These are phyloP conservation scores for Redunca redunca DNA, from an alignment of 2,113 vertebrate genomes.

Conservation along the genomic window DNA sequence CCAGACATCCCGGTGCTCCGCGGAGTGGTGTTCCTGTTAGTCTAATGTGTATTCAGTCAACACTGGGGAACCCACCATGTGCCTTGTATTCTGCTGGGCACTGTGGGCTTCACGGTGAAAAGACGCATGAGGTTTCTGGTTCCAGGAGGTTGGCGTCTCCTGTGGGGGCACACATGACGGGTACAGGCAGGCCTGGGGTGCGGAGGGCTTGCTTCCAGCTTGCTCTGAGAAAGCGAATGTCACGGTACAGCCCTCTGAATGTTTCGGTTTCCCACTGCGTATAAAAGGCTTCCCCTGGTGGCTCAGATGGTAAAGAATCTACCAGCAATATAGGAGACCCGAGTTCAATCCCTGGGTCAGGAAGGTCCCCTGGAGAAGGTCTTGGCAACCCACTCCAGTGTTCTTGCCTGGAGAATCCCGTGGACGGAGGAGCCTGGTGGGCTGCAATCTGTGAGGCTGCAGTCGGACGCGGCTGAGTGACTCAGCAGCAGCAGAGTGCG, in stretches of 20 bases:
- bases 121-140: neutral
- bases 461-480: fast-evolving
- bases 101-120: neutral
- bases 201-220: neutral
- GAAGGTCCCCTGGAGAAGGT: neutral
- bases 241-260: fast-evolving
- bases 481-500: fast-evolving
- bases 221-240: neutral
- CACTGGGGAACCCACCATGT: fast-evolving
- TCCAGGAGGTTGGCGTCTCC: neutral
- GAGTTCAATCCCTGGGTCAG: neutral
- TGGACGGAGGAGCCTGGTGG: neutral
- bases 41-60: no score
- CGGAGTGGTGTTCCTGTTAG: neutral
- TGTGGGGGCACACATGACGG: no score
- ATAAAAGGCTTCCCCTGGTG: neutral
- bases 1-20: fast-evolving
- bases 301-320: neutral
- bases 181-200: neutral
- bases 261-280: neutral
- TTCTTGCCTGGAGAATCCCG: neutral
- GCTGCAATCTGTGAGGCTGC: neutral
- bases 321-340: neutral
- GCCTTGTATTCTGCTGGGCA: neutral
- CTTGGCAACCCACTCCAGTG: neutral